Evolutionary conservation across 2,888 invertebrate species (phyloP).

Genomic region (Drosophila rubida): DNA sequence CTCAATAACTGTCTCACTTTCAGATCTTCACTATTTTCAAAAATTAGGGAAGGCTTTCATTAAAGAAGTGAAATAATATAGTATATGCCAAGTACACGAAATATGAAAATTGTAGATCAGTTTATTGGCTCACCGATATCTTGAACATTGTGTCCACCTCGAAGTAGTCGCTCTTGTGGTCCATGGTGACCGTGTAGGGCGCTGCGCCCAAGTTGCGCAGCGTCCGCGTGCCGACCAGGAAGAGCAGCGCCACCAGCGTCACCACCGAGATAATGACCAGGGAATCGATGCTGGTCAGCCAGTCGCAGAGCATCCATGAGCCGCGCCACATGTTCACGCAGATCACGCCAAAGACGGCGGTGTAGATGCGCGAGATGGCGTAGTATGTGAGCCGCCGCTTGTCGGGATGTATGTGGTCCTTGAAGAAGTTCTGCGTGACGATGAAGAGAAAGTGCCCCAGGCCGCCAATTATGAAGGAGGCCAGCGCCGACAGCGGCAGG

Average conservation of each 20-base stretch:
- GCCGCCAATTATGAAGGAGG: constrained; percentile 90
- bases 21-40: no score
- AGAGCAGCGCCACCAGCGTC: constrained; percentile 88
- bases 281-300: constrained; percentile 88
- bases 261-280: constrained; percentile 87
- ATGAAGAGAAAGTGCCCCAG: constrained; percentile 89
- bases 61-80: no score
- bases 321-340: constrained; percentile 96
- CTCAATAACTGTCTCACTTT: no score
- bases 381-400: constrained; percentile 89
- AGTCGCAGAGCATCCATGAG: constrained; percentile 90
- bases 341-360: constrained; percentile 90
- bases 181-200: constrained; percentile 91
- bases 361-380: constrained; percentile 90
- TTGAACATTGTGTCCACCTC: constrained; percentile 94
- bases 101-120: no score
- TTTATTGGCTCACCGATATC: constrained; percentile 88
- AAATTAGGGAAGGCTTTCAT: no score
- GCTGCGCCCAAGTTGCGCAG: constrained; percentile 93
- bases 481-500: constrained; percentile 87
- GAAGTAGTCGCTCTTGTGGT: constrained; percentile 92
- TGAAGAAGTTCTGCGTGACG: constrained; percentile 88
- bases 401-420: constrained; percentile 88
- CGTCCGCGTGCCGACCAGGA: constrained; percentile 89
- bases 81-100: no score